These are phyloP conservation scores for Helicolenus hilgendorfi DNA, from an alignment of 2,797 vertebrate species.

Conservation along the genomic window DNA sequence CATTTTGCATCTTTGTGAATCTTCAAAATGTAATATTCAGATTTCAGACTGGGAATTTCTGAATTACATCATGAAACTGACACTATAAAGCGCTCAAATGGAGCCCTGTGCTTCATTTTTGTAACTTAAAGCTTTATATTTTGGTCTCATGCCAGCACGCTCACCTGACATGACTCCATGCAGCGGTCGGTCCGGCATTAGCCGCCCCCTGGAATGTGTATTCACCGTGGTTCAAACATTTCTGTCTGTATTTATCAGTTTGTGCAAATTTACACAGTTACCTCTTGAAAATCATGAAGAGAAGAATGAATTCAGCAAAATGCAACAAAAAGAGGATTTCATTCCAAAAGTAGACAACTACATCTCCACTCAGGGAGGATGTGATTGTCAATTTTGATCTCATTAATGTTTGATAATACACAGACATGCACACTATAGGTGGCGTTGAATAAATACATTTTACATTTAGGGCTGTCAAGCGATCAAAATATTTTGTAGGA, in stretches of 20 bases:
- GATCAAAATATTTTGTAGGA: no score
- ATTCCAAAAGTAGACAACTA: background rate
- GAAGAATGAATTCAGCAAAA: background rate
- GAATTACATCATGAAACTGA: constrained; percentile 3
- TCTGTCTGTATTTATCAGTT: constrained; percentile 51
- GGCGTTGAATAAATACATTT: background rate
- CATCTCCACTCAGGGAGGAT: background rate
- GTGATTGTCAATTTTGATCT: background rate
- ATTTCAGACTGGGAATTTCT: background rate
- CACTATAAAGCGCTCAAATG: background rate
- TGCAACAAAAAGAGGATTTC: background rate
- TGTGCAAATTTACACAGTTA: constrained; percentile 24
- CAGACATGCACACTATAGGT: background rate
- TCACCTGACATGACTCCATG: constrained; percentile 83
- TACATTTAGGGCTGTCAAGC: no score
- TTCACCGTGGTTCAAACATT: constrained; percentile 40
- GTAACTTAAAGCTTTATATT: constrained; percentile 65
- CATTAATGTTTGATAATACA: background rate
- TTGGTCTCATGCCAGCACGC: constrained; percentile 61
- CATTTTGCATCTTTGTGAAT: background rate
- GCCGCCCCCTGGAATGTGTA: constrained; percentile 69
- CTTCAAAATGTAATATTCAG: background rate
- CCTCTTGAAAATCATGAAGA: background rate
- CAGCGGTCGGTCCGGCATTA: constrained; percentile 38
- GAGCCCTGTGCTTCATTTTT: constrained; percentile 1